Base-by-base conservation (phyloP, 1,140 invertebrate genomes). In the Leguminivora glycinivorella region DNA sequence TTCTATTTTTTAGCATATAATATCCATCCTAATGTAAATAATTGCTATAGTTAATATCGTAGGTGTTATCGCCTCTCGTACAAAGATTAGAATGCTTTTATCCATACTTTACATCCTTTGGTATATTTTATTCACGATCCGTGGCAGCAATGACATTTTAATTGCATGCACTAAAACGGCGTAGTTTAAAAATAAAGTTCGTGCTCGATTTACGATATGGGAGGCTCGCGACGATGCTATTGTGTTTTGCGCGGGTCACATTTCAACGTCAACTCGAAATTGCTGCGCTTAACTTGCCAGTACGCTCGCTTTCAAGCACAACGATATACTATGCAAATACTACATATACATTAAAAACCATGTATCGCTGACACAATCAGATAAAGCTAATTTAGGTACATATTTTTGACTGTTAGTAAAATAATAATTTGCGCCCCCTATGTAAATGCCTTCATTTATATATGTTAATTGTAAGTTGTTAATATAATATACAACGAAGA, bases 151-250 rank as follows among this genome's bases (percentile, higher is more conserved):
- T 63, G 58, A 34, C 25, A 63, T 34, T 63, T 29, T 31, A 63
- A 63, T 63, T 31, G 26, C 58, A 63, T 63, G 58, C 58, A 29
- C n/a, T 29, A 63, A 63, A 63, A 63, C 25, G 25, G 58, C 1
- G 58, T 14, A 63, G 58, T 29, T 63, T 63, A 63, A 63, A 63
- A 63, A 34, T 63, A 63, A 63, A 63, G 17, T 63, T 63, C 58
- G 58, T 31, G 26, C 26, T 29, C 58, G 58, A 63, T 63, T 63
- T 63, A 63, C 29, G 58, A 63, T 63, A 63, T 63, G 58, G 58
- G 58, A 63, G 58, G 25, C 58, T 63, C 58, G 26, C 29, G 58
- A 29, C 58, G 26, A 63, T 63, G 29, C 58, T 31, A 63, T 63
- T 63, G 58, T 63, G 58, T 63, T 63, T 63, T 63, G 58, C 58